Base-by-base conservation (phyloP, 2,888 invertebrate genomes). In the Dorcus parallelipipedus region DNA sequence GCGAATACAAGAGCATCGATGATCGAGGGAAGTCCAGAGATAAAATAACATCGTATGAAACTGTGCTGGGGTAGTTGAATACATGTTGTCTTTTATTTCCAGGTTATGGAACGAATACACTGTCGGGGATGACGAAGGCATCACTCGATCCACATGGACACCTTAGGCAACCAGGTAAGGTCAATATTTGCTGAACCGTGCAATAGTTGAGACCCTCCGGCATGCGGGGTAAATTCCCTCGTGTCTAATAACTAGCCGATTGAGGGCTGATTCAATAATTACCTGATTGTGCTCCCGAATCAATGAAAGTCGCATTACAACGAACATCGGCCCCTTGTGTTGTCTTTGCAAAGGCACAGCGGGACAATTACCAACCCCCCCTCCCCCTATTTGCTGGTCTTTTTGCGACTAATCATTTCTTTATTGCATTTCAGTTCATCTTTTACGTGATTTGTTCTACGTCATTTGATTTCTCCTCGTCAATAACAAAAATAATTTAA, bases 61-160 rank as follows among this genome's bases (percentile, higher is more conserved):
- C 10, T 10, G 45, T 33, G 9, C 42, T 17, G 42, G 14, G 10
- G 10, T 42, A 8, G 5, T 42, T 42, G 10, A 42, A 14, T 42
- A 42, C 42, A 14, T 6, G 14, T 5, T 14, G 10, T 14, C 10
- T 42, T 75, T 78, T 76, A 73, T 72, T 89, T 86, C 5, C 84
- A 93, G 93, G 93, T 76, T 93, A 94, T 83, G 88, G 90, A 78
- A 86, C 90, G 77, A 92, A 93, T 81, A 84, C 89, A 52, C 79
- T 91, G 74, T 84, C 86, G 67, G 88, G 85, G 65, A 89, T 90
- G 87, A 89, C 89, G 63, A 93, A 93, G 78, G 84, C 91, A 71
- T 88, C 90, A 67, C 82, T 94, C 79, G 94, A 93, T 79, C 90
- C 93, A 53, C 93, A 94, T 81, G 86, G 91, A 73, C 93, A 94